Percentiles rank a stretch among this genome's conserved stretches.
These are phyloP conservation scores for Lasiurus cinereus DNA, from an alignment of 2,113 vertebrate species.

Conservation along the genomic window DNA sequence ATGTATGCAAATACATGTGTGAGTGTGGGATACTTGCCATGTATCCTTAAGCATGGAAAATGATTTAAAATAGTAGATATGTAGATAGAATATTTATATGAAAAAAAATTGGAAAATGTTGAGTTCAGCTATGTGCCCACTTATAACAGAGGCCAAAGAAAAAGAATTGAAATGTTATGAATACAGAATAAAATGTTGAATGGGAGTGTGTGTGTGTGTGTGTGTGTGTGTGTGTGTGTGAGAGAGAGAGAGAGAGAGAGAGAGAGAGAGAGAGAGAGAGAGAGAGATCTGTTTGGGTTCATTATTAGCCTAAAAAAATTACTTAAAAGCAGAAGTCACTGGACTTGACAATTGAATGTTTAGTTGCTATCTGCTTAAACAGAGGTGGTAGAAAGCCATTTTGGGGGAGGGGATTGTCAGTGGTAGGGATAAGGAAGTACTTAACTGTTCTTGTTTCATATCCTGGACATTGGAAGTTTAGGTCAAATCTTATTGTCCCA, in stretches of 20 bases:
- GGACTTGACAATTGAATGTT: not conserved
- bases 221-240: not conserved
- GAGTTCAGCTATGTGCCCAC: not conserved
- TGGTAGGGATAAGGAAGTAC: not conserved
- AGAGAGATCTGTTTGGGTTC: not conserved
- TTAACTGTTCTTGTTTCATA: not conserved
- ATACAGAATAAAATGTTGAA: not conserved
- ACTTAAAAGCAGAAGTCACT: not conserved
- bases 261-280: no score
- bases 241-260: no score
- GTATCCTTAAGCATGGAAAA: not conserved
- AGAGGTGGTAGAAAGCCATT: not conserved
- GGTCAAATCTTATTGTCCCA: not conserved
- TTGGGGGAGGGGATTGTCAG: not conserved
- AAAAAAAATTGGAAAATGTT: conserved; percentile 46
- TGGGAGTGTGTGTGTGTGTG: not conserved
- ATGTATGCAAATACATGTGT: not conserved
- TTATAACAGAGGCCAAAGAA: not conserved
- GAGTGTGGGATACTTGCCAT: not conserved
- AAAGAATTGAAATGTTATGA: not conserved
- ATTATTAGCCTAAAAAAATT: conserved; percentile 7
- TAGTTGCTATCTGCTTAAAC: not conserved
- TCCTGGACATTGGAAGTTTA: conserved; percentile 37
- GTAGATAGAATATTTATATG: not conserved
- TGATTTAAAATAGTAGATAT: conserved; percentile 15